These are phyloP conservation scores for Styela plicata DNA, from an alignment of 23 tunicate species.

Conservation along the genomic window DNA sequence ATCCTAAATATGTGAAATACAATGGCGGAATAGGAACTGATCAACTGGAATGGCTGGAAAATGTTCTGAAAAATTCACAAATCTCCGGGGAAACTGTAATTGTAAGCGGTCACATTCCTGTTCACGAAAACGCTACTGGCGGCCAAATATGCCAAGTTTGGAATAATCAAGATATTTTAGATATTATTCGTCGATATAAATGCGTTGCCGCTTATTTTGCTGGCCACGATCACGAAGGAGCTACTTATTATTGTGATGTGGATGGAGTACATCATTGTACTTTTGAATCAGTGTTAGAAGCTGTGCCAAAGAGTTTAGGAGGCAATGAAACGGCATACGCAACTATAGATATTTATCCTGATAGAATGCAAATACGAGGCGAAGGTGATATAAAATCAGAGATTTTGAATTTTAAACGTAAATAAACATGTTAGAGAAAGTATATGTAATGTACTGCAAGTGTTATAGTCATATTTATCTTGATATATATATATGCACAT, in stretches of 20 bases:
- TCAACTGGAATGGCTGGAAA: slow-evolving; percentile 21
- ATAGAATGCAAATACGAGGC: slow-evolving; percentile 14
- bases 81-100: not conserved
- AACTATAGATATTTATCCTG: slow-evolving; percentile 16
- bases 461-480: too few relatives aligned
- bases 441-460: too few relatives aligned
- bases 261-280: slow-evolving; percentile 30
- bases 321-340: slow-evolving; percentile 32
- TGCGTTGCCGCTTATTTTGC: slow-evolving; percentile 28
- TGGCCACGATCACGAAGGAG: slow-evolving; percentile 27
- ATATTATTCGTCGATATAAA: not conserved
- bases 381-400: slow-evolving; percentile 24
- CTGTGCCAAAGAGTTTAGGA: slow-evolving; percentile 7
- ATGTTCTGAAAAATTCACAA: not conserved
- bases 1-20: slow-evolving; percentile 7
- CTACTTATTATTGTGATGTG: not conserved
- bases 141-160: not conserved
- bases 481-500: too few relatives aligned
- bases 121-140: slow-evolving; percentile 18
- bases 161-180: slow-evolving; percentile 23
- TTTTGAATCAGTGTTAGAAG: slow-evolving; percentile 24
- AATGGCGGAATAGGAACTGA: slow-evolving; percentile 5
- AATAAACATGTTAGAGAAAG: too few relatives aligned
- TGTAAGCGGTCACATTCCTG: slow-evolving; percentile 22
- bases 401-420: not conserved